Base-by-base conservation (phyloP, 2,797 vertebrate species). In the Eutrigla gurnardus region DNA sequence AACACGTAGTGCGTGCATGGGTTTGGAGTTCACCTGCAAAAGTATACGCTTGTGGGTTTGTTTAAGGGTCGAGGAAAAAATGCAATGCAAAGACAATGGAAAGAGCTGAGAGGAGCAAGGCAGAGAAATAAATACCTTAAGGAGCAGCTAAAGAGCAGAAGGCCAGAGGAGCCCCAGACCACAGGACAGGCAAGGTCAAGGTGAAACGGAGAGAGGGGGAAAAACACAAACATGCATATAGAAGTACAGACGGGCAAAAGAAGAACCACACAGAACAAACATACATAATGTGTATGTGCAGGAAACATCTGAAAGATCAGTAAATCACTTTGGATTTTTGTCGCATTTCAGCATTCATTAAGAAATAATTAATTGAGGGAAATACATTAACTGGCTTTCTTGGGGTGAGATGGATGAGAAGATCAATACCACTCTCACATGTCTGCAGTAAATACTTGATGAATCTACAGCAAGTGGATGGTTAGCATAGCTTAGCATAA, bases 111-210 rank as follows among this genome's bases (percentile, higher is more conserved):
- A 66, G 17, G 45, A 57, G 66, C 7, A 50, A 82, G 69, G 67
- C 53, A 49, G 60, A 42, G 84, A 77, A 66, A 75, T 81, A 89
- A 93, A 93, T 96, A 95, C 95, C 95, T 95, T 95, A 18, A 95
- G 92, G 58, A 95, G 94, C 49, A 95, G 94, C 94, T 94, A 95
- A 91, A 94, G 84, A 92, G 88, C 70, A 91, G 80, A 87, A 90
- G 85, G 73, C 87, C 86, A 90, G 80, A 91, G 78, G 81, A 88
- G 83, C 83, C 71, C 72, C 77, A 85, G 80, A 73, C 70, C 87
- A 89, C 89, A 88, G 84, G 78, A 88, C 61, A 89, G 81, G 86
- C 76, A 82, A 75, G 74, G 74, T 71, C 80, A 90, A 70, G 88
- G 82, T 39, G 70, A 83, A 71, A 76, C n/a, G 47, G 50, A 81